phyloP scores from a whole-genome alignment of 1,140 invertebrate genomes.

The Contarinia nasturtii region DNA sequence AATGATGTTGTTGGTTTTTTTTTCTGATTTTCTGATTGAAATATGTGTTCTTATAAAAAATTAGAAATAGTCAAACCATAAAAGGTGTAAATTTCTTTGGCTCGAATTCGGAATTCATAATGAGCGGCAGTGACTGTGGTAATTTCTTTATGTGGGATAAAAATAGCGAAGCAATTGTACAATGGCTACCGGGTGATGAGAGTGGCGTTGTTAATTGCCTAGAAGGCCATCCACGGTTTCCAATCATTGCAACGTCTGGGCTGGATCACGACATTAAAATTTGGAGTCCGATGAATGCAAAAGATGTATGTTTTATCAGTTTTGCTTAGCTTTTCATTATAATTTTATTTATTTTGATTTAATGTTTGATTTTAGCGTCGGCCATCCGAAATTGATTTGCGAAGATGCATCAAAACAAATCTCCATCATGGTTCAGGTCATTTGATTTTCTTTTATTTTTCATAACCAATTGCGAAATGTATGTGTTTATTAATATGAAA shows the following conservation, averaged over 20 bases:
- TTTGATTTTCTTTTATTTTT: too few species aligned
- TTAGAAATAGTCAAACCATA: conserved; percentile 55
- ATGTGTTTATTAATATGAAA: too few species aligned
- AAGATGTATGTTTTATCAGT: too few species aligned
- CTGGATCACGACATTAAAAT: conserved; percentile 85
- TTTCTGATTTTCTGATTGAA: not conserved
- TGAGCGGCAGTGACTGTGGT: conserved; percentile 91
- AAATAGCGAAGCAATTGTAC: conserved; percentile 69
- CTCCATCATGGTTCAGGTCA: too few species aligned
- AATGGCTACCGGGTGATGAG: conserved; percentile 68
- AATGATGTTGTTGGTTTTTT: not conserved
- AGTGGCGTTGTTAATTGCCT: conserved; percentile 82
- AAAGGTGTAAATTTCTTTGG: conserved; percentile 93
- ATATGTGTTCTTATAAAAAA: not conserved
- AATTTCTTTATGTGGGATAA: conserved; percentile 91
- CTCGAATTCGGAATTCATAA: conserved; percentile 69
- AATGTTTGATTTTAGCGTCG: too few species aligned
- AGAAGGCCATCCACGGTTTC: conserved; percentile 73
- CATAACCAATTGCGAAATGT: too few species aligned
- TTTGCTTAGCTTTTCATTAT: too few species aligned
- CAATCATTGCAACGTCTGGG: conserved; percentile 63
- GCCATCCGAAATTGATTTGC: too few species aligned
- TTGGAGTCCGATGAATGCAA: conserved; percentile 46
- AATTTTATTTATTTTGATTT: too few species aligned
- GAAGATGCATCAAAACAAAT: too few species aligned